Percentiles rank a stretch among this genome's conserved stretches.
Evolutionary conservation across 2,113 vertebrate species (phyloP).

Genomic region (Platycercus adscitus): DNA sequence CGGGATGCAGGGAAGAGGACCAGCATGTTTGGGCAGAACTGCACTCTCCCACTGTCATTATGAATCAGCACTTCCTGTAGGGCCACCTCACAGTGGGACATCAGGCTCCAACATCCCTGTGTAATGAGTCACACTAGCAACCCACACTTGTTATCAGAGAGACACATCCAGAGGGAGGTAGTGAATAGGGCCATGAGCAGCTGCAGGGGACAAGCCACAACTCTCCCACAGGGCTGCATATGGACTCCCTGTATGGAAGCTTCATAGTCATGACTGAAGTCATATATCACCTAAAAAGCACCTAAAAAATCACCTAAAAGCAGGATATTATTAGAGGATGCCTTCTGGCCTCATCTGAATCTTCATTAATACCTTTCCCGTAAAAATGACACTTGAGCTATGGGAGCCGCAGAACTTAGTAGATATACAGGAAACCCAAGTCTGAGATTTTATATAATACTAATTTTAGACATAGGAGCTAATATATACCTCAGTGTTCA

Average conservation of each 20-base stretch:
- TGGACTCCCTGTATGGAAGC: neutral
- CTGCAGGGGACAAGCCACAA: neutral
- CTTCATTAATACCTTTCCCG: neutral
- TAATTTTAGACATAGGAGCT: neutral
- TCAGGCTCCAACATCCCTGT: fast-evolving
- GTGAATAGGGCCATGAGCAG: neutral
- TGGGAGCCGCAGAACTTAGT: neutral
- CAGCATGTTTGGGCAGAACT: fast-evolving
- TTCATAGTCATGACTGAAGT: neutral
- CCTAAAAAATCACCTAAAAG: neutral
- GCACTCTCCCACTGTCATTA: neutral
- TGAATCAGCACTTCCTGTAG: neutral
- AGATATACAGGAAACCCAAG: neutral
- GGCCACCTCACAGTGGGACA: neutral
- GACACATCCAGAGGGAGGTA: neutral
- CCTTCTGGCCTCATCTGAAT: neutral
- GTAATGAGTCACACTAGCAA: neutral
- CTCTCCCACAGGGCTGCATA: neutral
- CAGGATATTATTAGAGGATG: neutral
- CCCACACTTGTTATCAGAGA: neutral
- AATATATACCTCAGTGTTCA: neutral
- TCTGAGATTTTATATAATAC: neutral
- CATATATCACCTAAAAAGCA: neutral
- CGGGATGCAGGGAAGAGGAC: neutral
- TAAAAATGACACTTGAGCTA: neutral